phyloP scores from a whole-genome alignment of 1,140 invertebrate species.

The Himalopsyche phryganea region DNA sequence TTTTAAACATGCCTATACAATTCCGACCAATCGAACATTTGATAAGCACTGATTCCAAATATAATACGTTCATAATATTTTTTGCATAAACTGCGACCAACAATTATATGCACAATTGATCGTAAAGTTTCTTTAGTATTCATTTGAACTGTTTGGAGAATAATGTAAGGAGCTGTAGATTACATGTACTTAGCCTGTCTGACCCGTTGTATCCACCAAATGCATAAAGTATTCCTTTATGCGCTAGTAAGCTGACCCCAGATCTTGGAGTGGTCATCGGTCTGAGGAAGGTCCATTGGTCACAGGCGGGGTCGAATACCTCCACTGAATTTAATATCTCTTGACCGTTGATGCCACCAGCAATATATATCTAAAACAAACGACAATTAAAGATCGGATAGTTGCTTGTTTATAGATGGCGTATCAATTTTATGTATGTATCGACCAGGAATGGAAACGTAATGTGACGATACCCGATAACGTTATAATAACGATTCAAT shows the following conservation, averaged over 20 bases:
- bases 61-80: too few species aligned
- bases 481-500: too few species aligned
- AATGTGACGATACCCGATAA: too few species aligned
- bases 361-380: slow-evolving; percentile 67
- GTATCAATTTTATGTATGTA: neutral
- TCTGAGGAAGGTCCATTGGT: slow-evolving; percentile 82
- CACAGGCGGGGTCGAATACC: slow-evolving; percentile 75
- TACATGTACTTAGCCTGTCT: slow-evolving; percentile 63
- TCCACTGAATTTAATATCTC: slow-evolving; percentile 84
- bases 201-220: slow-evolving; percentile 79
- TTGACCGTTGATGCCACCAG: slow-evolving; percentile 85
- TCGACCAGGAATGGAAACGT: neutral
- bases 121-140: too few species aligned
- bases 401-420: neutral
- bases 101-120: too few species aligned
- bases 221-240: slow-evolving; percentile 34
- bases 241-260: slow-evolving; percentile 71
- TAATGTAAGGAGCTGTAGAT: slow-evolving; percentile 44
- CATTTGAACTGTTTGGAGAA: too few species aligned
- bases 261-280: slow-evolving; percentile 75
- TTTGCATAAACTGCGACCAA: too few species aligned
- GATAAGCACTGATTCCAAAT: too few species aligned
- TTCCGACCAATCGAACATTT: too few species aligned
- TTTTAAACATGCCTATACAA: too few species aligned
- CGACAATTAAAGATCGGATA: neutral